These are phyloP conservation scores for Lethrus apterus DNA, from an alignment of 1,140 invertebrate genomes.

Conservation along the genomic window DNA sequence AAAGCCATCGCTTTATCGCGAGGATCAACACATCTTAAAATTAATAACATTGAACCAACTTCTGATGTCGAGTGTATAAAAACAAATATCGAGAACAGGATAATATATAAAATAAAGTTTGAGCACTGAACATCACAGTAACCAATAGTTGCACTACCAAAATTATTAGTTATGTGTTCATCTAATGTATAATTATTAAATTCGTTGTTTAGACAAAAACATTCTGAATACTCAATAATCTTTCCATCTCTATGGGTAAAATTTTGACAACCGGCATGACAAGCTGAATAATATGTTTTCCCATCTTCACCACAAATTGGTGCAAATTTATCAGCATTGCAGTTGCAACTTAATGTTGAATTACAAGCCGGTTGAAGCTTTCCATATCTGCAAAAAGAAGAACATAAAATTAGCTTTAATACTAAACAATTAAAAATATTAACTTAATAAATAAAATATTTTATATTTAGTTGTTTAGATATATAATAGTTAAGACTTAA, in stretches of 20 bases:
- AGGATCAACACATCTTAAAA: constrained; percentile 84
- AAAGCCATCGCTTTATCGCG: constrained; percentile 91
- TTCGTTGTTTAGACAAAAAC: constrained; percentile 56
- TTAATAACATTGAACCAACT: constrained; percentile 83
- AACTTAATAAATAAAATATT: no score
- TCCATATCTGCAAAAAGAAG: constrained; percentile 32
- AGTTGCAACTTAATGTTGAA: constrained; percentile 53
- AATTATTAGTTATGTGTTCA: constrained; percentile 24
- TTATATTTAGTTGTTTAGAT: no score
- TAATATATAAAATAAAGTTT: constrained; percentile 75
- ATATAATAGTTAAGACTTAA: no score
- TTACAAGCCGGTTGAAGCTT: constrained; percentile 53
- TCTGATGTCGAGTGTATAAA: constrained; percentile 88
- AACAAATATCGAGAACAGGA: constrained; percentile 80
- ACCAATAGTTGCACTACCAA: constrained; percentile 50
- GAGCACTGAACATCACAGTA: constrained; percentile 72
- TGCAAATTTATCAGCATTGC: constrained; percentile 67
- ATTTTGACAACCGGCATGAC: constrained; percentile 77
- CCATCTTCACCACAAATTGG: constrained; percentile 76
- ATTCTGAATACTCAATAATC: constrained; percentile 64
- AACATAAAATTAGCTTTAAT: constrained; percentile 2
- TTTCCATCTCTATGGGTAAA: constrained; percentile 55
- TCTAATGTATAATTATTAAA: constrained; percentile 36
- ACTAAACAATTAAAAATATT: no score
- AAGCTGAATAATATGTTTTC: constrained; percentile 79